A percentile compares a stretch with the other conserved stretches of the same genome.
Conservation (phyloP, 37 sponge, comb jelly and placozoan species). For the Cliona cf. orientalis region DNA sequence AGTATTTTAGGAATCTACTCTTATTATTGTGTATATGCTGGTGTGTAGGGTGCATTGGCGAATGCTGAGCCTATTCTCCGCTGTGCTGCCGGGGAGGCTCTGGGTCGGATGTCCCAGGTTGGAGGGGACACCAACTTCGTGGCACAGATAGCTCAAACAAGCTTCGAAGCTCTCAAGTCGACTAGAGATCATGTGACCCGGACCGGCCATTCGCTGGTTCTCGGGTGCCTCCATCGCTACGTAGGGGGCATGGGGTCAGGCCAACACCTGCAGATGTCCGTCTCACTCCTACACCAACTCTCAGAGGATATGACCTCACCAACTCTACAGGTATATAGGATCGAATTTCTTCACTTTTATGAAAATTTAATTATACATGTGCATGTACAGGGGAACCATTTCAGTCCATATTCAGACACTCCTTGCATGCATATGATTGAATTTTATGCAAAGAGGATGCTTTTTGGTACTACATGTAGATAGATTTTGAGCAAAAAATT, state of each 20-base stretch:
- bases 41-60: conserved; percentile 73
- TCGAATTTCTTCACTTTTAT: neutral
- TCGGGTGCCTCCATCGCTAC: conserved; percentile 94
- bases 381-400: neutral
- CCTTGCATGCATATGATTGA: neutral
- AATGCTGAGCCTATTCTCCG: conserved; percentile 86
- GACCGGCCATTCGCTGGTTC: conserved; percentile 91
- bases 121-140: conserved; percentile 82
- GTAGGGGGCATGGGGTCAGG: conserved; percentile 95
- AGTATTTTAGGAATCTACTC: neutral
- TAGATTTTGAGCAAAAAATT: too few relatives aligned
- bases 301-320: conserved; percentile 70
- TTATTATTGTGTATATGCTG: neutral
- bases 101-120: conserved; percentile 90
- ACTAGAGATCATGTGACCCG: conserved; percentile 67
- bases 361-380: neutral
- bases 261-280: conserved; percentile 86
- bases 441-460: neutral
- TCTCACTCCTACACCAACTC: conserved; percentile 79
- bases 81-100: conserved; percentile 92
- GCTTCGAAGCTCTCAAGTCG: conserved; percentile 78
- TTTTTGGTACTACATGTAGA: neutral
- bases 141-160: conserved; percentile 81
- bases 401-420: neutral
- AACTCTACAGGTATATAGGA: conserved; percentile 38